These are phyloP conservation scores for Meriones unguiculatus DNA, from an alignment of 2,113 vertebrate genomes.

Conservation along the genomic window DNA sequence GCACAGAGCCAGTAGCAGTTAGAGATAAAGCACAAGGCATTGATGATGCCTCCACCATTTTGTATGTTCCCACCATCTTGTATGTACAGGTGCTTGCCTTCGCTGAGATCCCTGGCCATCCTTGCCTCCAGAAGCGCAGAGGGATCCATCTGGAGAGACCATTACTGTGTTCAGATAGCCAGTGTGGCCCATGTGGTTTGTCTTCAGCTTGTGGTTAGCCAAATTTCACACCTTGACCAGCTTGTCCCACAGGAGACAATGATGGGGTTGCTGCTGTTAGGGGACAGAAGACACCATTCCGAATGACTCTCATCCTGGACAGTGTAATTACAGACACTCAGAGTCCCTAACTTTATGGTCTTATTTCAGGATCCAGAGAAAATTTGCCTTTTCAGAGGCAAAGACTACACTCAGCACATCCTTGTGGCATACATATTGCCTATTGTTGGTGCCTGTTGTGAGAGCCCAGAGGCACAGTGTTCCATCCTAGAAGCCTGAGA, in stretches of 20 bases:
- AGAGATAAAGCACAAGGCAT: conserved; percentile 97
- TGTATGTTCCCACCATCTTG: conserved; percentile 88
- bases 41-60: conserved; percentile 92
- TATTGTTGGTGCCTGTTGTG: conserved; percentile 95
- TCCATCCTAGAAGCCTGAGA: conserved; percentile 96
- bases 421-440: conserved; percentile 96
- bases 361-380: conserved; percentile 98
- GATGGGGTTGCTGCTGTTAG: conserved; percentile 99
- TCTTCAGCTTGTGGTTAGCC: conserved; percentile 99
- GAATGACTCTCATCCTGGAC: conserved; percentile 98
- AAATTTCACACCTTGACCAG: conserved; percentile 99
- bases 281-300: conserved; percentile 96
- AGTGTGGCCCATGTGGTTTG: conserved; percentile 97
- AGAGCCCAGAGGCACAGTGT: conserved; percentile 97
- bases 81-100: conserved; percentile 98
- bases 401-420: conserved; percentile 98
- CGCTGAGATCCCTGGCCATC: conserved; percentile 98
- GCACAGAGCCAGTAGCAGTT: conserved; percentile 99
- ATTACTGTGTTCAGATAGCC: conserved; percentile 97
- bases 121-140: conserved; percentile 98
- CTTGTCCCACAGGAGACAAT: conserved; percentile 99
- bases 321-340: conserved; percentile 98
- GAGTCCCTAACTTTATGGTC: conserved; percentile 98
- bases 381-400: conserved; percentile 98
- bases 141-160: conserved; percentile 96